A percentile compares a stretch with the other conserved stretches of the same genome.
Evolutionary conservation across 2,797 vertebrate genomes (phyloP).

Genomic region (Anisognathus igniventris): DNA sequence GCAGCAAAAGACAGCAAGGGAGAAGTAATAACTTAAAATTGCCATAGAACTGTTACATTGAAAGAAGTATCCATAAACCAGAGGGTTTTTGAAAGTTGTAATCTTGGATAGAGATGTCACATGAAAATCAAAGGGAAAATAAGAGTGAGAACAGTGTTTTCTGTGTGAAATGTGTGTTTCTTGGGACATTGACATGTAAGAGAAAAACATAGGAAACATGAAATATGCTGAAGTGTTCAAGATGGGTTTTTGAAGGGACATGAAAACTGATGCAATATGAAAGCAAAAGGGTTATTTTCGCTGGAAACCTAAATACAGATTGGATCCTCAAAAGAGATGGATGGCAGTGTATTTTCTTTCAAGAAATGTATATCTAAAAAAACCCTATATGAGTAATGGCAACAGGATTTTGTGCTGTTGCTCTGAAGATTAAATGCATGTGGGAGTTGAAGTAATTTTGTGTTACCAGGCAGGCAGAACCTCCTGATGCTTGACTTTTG

Average conservation of each 20-base stretch:
- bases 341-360: background rate
- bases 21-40: background rate
- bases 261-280: background rate
- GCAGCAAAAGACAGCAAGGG: background rate
- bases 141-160: background rate
- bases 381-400: background rate
- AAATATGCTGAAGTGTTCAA: background rate
- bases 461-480: background rate
- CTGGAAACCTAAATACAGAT: background rate
- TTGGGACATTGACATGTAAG: background rate
- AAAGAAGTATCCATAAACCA: background rate
- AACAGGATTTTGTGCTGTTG: background rate
- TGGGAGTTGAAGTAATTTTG: background rate
- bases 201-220: background rate
- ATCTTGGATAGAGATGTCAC: background rate
- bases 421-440: background rate
- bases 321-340: background rate
- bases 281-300: background rate
- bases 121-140: background rate
- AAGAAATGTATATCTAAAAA: background rate
- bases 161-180: background rate
- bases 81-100: background rate
- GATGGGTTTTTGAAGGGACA: background rate
- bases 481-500: background rate
- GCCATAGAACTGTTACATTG: background rate